Conservation (phyloP, 2,888 invertebrate genomes). For the Heliconius erato region DNA sequence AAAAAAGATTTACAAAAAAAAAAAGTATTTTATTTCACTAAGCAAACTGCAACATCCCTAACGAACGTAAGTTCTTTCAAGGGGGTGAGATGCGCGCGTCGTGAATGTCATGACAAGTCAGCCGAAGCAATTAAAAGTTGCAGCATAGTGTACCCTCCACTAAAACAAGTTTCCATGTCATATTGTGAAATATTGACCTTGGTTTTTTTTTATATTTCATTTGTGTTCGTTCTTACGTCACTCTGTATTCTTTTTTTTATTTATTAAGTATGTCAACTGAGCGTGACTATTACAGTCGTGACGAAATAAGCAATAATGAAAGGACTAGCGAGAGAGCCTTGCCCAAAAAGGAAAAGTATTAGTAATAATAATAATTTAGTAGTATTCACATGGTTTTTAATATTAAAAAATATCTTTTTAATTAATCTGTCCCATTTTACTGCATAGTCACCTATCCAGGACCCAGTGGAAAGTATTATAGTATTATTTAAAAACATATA, state of each 20-base stretch:
- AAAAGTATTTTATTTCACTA: slow-evolving; percentile 22
- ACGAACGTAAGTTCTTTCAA: slow-evolving; percentile 40
- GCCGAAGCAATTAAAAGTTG: slow-evolving; percentile 73
- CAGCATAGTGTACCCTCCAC: slow-evolving; percentile 50
- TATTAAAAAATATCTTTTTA: too few relatives aligned
- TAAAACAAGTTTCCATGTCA: slow-evolving; percentile 13
- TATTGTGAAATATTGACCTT: slow-evolving; percentile 19
- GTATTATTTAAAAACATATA: too few relatives aligned
- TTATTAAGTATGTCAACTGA: too few relatives aligned
- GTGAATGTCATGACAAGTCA: slow-evolving; percentile 59
- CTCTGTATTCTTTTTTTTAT: not conserved
- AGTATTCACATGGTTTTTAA: too few relatives aligned
- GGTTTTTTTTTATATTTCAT: not conserved
- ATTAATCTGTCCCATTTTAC: not conserved
- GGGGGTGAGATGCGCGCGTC: slow-evolving; percentile 50
- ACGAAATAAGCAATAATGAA: too few relatives aligned
- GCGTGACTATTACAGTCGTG: too few relatives aligned
- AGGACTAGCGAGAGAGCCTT: too few relatives aligned
- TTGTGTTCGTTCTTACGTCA: not conserved
- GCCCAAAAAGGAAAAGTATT: too few relatives aligned
- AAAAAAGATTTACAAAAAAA: slow-evolving; percentile 21
- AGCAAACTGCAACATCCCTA: slow-evolving; percentile 27
- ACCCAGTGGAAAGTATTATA: too few relatives aligned
- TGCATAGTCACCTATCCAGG: not conserved
- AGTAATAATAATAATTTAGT: too few relatives aligned